Evolutionary conservation across 2,888 invertebrate species (phyloP).

Genomic region (Drosophila demipolita): DNA sequence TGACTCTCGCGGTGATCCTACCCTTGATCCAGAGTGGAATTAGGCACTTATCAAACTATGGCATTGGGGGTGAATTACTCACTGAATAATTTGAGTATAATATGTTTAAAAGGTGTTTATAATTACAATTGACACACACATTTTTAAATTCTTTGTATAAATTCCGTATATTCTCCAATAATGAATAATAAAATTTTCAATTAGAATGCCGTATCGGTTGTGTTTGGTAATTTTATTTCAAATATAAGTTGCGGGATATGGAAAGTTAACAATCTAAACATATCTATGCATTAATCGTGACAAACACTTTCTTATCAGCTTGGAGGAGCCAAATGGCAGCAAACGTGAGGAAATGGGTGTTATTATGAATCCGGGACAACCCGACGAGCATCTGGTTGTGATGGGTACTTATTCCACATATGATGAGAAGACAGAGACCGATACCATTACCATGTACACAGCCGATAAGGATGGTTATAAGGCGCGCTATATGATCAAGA

Average conservation of each 20-base stretch:
- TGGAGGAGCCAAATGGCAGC: constrained; percentile 82
- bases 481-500: constrained; percentile 80
- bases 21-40: no score
- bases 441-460: constrained; percentile 82
- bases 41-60: no score
- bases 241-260: neutral
- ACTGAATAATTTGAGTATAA: constrained; percentile 70
- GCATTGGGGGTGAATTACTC: constrained; percentile 46
- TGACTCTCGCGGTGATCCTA: no score
- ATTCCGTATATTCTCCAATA: no score
- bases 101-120: neutral
- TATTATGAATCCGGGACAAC: constrained; percentile 83
- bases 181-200: neutral
- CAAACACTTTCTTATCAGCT: constrained; percentile 44
- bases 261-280: no score
- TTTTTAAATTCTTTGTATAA: no score
- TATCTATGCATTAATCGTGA: neutral
- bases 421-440: constrained; percentile 81
- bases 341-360: constrained; percentile 83
- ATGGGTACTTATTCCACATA: constrained; percentile 82
- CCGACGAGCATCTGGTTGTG: constrained; percentile 82
- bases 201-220: neutral
- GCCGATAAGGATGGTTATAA: constrained; percentile 85
- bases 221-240: neutral
- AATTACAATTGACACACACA: no score